Evolutionary conservation across 1,140 invertebrate species (phyloP), one percentile per base, ranked within the genome.

Genomic region (Lepeophtheirus salmonis): DNA sequence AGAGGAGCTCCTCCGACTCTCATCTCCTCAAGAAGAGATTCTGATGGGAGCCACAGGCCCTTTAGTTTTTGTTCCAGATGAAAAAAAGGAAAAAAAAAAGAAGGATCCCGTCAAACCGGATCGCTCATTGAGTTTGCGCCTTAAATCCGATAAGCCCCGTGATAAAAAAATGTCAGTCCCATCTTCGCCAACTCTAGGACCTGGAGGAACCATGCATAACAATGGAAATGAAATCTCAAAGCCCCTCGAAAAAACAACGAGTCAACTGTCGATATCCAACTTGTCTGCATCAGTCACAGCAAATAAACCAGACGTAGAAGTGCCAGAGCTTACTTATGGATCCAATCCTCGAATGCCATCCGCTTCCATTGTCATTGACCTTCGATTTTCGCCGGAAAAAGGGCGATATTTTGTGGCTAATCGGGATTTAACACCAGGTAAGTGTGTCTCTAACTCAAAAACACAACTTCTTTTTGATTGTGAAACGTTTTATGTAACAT

Each of bases 391-490:
- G 1, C 55, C 55, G 21, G 55, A 57, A 6, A 24, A 21, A 57
- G 55, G 55, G n/a, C 21, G 55, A 26, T 57, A 26, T 30, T 57
- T 57, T 30, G 55, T 57, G 26, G 55, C 55, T 24, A 57, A 20
- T 23, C 55, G 26, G 24, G 55, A 57, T 21, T 24, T 57, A 12
- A 57, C 12, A 17, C 55, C 55, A 57, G 55, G 55, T 57, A 57
- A 24, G 3, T 56, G 4, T n/a, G n/a, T n/a, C n/a, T n/a, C n/a
- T n/a, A n/a, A n/a, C n/a, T n/a, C n/a, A 54, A 54, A 16, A n/a
- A n/a, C 22, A 20, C 3, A n/a, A n/a, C n/a, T n/a, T n/a, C n/a
- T n/a, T n/a, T n/a, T n/a, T n/a, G n/a, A n/a, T n/a, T n/a, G n/a
- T n/a, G n/a, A n/a, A n/a, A n/a, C n/a, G n/a, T n/a, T n/a, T 41